A percentile compares a stretch with the other conserved stretches of the same genome.
Conservation (phyloP, 2,113 vertebrate species). For the Sclerurus mexicanus region DNA sequence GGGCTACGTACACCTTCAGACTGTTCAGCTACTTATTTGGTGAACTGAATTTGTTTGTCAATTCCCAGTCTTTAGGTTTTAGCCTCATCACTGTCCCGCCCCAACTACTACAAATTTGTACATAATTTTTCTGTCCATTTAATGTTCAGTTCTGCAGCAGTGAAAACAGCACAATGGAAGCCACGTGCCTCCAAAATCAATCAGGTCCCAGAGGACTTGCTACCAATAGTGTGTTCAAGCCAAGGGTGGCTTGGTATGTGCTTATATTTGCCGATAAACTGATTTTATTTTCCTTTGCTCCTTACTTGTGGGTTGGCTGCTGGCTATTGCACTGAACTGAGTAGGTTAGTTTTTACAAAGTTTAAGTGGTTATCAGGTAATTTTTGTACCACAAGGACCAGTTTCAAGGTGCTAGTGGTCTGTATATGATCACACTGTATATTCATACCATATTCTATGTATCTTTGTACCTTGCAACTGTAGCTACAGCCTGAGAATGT, state of each 20-base stretch:
- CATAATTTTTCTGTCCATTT: neutral
- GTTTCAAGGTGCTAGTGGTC: neutral
- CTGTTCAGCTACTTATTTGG: neutral
- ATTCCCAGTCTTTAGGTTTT: neutral
- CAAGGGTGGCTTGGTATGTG: neutral
- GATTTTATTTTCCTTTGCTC: neutral
- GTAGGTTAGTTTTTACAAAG: neutral
- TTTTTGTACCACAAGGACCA: neutral
- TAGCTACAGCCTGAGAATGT: neutral
- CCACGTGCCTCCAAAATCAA: neutral
- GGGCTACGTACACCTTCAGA: too few relatives aligned
- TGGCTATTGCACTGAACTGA: neutral
- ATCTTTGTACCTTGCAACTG: neutral
- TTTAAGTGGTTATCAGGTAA: neutral
- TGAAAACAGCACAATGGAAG: neutral
- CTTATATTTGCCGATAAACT: neutral
- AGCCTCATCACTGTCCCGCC: neutral
- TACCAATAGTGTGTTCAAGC: neutral
- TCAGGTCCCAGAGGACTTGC: neutral
- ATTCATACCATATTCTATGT: neutral
- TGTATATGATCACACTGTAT: neutral
- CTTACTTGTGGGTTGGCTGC: neutral
- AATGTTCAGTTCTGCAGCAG: neutral
- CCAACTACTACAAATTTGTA: neutral
- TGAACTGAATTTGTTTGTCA: neutral